phyloP scores from a whole-genome alignment of 1,140 invertebrate genomes.

The Gryllus bimaculatus region DNA sequence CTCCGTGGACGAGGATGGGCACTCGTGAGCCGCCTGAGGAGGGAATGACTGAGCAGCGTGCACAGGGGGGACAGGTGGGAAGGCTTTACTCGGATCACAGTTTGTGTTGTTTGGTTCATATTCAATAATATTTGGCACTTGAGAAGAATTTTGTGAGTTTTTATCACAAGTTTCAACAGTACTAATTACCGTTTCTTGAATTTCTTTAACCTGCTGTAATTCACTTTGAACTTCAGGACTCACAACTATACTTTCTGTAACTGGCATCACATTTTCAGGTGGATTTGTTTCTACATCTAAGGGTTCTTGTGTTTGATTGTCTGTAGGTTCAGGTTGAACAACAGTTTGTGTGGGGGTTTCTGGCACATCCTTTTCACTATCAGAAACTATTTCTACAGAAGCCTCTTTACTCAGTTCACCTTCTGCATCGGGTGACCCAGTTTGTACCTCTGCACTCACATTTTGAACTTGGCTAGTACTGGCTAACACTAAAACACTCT shows the following conservation, averaged over 20 bases:
- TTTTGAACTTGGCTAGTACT: neutral
- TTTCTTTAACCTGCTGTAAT: neutral
- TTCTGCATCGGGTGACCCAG: neutral
- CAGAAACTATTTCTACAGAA: neutral
- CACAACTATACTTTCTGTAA: neutral
- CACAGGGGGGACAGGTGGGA: neutral
- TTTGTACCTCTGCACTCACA: neutral
- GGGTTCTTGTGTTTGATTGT: neutral
- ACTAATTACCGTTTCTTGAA: neutral
- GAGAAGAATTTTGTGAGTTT: conserved; percentile 4
- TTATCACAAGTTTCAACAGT: neutral
- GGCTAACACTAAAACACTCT: neutral
- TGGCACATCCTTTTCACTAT: conserved; percentile 1
- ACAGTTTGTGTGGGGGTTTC: neutral
- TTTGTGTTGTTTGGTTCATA: neutral
- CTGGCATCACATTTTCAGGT: neutral
- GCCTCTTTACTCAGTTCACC: neutral
- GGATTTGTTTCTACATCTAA: neutral
- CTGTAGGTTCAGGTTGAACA: neutral
- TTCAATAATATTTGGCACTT: conserved; percentile 15
- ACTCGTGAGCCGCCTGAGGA: neutral
- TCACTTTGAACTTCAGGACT: neutral
- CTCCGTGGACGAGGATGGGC: neutral
- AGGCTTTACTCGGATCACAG: conserved; percentile 11
- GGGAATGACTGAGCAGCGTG: neutral